Evolutionary conservation across 2,113 vertebrate species (phyloP), one percentile per base, ranked within the genome.

Genomic region (Psilopsiagon aurifrons): DNA sequence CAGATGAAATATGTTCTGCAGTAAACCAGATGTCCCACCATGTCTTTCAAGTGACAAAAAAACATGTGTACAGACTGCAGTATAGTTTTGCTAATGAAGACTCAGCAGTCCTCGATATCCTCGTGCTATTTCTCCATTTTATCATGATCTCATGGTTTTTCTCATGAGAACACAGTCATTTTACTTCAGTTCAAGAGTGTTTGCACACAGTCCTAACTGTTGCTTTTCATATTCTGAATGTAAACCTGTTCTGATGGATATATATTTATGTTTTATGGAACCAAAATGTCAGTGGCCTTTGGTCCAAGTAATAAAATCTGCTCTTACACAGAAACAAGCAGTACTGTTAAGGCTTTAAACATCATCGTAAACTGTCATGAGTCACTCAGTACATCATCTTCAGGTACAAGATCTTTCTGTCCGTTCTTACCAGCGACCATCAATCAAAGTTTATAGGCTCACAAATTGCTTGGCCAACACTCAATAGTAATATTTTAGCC

Each of bases 371-470:
- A 97, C 91, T 73, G 92, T 94, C 91, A 89, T 97, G 86, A 98
- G 93, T 94, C 86, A 92, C 62, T 97, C 82, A 87, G 85, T 97
- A 97, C 83, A 92, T 97, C 96, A 95, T 97, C 94, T 96, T 83
- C 91, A 95, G 96, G 93, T 95, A 95, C 70, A 54, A 84, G 83
- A 97, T 94, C 43, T 92, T 97, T 94, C 74, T 78, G 79, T 97
- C 73, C 7, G 5, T 94, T 96, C 87, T 94, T 52, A 91, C 68
- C 85, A 95, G 49, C 43, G 90, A 86, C 88, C 69, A 97, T 95
- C 96, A 83, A 97, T 97, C 96, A 97, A 71, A 96, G 28, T 97
- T 97, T 97, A 97, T 95, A 92, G 77, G 89, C 95, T 97, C 70
- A 90, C 92, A 97, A 97, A 95, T 89, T 84, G 79, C 85, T 97